Evolutionary conservation across 2,797 vertebrate species (phyloP), one percentile per base, ranked within the genome.

Genomic region (Glyptemys insculpta): DNA sequence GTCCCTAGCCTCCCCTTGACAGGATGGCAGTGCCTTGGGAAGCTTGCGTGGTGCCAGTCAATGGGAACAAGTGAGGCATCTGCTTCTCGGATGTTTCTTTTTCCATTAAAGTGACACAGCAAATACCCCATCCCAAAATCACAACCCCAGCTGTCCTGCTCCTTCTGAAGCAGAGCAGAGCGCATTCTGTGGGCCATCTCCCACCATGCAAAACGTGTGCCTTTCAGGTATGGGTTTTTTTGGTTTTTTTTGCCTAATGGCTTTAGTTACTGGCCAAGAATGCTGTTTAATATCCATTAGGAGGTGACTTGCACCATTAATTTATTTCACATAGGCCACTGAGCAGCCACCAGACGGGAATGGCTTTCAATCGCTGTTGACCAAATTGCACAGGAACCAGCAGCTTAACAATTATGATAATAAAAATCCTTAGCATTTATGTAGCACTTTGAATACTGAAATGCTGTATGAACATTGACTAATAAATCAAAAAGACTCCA

Each of bases 51-150:
- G 89, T 91, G 79, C 91, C 92, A 93, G 59, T 90, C 94, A 81
- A 92, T 79, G 37, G 95, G 85, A 94, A 86, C 53, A 94, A 92
- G 91, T 83, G 72, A 86, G 83, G 76, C 56, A 90, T 89, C 93
- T 72, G 68, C 94, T 87, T 95, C 68, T 50, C 44, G 68, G 47
- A 83, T 52, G 78, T 80, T 96, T 91, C 86, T 90, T 53, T 65
- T 54, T 79, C 79, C 91, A 94, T 96, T 86, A 74, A 91, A 91
- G 79, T 44, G 72, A 79, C 50, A 83, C 25, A 59, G 81, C 37
- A 78, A 91, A 88, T 89, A 54, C 16, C 80, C 85, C 16, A 3
- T 96, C 91, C 85, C 86, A 92, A 91, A 94, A 72, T 56, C 87
- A 25, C 74, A 83, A 88, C 11, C 34, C 16, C 56, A 65, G 52